Evolutionary conservation across 2,888 invertebrate genomes (phyloP).

Genomic region (Carterocephalus palaemon): DNA sequence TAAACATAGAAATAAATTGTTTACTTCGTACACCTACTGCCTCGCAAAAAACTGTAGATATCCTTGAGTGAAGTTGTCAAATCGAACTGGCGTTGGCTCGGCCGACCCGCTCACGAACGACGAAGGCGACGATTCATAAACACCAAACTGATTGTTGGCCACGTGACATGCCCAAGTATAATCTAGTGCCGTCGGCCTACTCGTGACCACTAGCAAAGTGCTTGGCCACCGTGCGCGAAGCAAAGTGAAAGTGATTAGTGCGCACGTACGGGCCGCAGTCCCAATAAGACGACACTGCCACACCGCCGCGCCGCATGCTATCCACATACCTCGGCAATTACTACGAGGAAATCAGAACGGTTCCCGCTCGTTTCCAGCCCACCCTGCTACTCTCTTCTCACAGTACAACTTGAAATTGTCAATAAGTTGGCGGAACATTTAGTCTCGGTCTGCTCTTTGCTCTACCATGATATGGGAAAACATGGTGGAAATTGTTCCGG

Average conservation of each 20-base stretch:
- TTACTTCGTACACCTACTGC: background rate
- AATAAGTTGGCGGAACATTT: conserved; percentile 17
- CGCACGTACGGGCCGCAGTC: conserved; percentile 71
- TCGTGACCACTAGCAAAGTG: conserved; percentile 31
- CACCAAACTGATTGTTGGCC: conserved; percentile 19
- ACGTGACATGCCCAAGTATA: conserved; percentile 29
- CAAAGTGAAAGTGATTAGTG: conserved; percentile 75
- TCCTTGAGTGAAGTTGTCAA: conserved; percentile 11
- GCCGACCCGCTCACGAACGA: conserved; percentile 4
- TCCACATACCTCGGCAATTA: conserved; percentile 77
- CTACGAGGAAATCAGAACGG: conserved; percentile 73
- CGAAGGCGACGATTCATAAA: conserved; percentile 21
- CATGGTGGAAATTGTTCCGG: too few species aligned
- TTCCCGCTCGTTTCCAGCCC: conserved; percentile 44
- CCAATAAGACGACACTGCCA: conserved; percentile 70
- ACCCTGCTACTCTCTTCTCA: conserved; percentile 31
- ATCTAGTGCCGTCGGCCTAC: conserved; percentile 24
- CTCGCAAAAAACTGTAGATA: conserved; percentile 8
- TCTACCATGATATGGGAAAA: too few species aligned
- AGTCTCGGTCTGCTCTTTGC: background rate
- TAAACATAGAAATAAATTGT: background rate
- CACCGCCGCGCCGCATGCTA: too few species aligned
- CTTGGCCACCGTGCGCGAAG: conserved; percentile 58
- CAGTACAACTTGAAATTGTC: conserved; percentile 33
- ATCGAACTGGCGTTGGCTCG: conserved; percentile 6